phyloP scores from a whole-genome alignment of 1,140 invertebrate genomes.

The Geopemphigus sp. region DNA sequence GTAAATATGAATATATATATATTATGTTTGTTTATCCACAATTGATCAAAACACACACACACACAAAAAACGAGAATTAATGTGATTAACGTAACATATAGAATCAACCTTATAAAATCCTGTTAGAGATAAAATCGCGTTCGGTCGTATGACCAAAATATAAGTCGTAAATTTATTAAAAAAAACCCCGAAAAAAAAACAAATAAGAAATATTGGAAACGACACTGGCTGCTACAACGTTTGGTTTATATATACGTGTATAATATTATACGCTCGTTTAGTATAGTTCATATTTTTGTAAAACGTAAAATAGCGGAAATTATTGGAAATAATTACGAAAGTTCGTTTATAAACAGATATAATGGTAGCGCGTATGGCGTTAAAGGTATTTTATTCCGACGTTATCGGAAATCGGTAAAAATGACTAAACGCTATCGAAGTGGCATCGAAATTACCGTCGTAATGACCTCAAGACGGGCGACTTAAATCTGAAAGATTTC shows the following conservation, averaged over 20 bases:
- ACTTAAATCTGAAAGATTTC: too few relatives aligned
- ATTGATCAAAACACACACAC: constrained; percentile 7
- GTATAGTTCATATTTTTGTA: neutral
- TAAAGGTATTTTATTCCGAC: too few relatives aligned
- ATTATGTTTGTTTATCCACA: neutral
- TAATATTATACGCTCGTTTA: constrained; percentile 1
- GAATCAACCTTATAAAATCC: constrained; percentile 24
- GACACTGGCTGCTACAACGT: neutral
- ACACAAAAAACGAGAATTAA: constrained; percentile 4
- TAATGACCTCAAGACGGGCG: too few relatives aligned
- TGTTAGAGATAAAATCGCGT: constrained; percentile 10
- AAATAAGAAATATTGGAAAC: constrained; percentile 27
- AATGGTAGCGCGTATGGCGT: too few relatives aligned
- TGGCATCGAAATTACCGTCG: too few relatives aligned
- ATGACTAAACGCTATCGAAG: too few relatives aligned
- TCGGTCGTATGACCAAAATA: neutral
- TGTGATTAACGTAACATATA: constrained; percentile 23
- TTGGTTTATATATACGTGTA: neutral
- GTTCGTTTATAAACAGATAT: too few relatives aligned
- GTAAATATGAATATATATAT: neutral
- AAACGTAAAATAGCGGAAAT: neutral
- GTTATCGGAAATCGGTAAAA: too few relatives aligned
- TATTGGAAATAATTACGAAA: neutral
- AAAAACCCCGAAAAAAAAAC: constrained; percentile 16
- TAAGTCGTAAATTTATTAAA: constrained; percentile 23